Evolutionary conservation across 2,113 vertebrate genomes (phyloP).

Genomic region (Psephotus haematonotus): DNA sequence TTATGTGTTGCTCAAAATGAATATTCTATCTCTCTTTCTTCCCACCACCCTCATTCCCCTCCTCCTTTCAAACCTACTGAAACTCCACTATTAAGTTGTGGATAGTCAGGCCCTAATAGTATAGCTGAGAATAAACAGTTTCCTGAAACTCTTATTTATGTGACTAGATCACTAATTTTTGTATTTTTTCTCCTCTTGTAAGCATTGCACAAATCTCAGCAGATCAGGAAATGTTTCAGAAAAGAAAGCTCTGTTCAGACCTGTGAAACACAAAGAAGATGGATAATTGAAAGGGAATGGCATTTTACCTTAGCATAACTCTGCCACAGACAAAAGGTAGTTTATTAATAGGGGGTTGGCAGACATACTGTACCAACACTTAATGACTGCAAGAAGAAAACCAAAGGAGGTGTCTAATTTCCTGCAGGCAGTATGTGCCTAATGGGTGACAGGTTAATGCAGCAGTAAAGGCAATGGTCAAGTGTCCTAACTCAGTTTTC

Average conservation of each 20-base stretch:
- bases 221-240: background rate
- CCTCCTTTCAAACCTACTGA: background rate
- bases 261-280: background rate
- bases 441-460: background rate
- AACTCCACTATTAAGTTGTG: background rate
- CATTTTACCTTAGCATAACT: slow-evolving; percentile 10
- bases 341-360: slow-evolving; percentile 65
- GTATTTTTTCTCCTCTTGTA: background rate
- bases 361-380: slow-evolving; percentile 19
- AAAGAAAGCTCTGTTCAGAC: background rate
- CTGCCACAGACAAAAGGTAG: background rate
- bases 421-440: background rate
- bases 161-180: background rate
- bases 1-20: background rate
- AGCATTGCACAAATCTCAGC: background rate
- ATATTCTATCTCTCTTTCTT: background rate
- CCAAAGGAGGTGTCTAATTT: slow-evolving; percentile 11
- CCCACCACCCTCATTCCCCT: background rate
- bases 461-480: background rate
- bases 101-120: background rate
- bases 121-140: background rate
- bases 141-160: background rate
- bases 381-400: background rate
- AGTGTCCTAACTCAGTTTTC: background rate
- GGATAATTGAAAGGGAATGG: background rate